Conservation (phyloP, 2,797 vertebrate species). For the Nasua narica region DNA sequence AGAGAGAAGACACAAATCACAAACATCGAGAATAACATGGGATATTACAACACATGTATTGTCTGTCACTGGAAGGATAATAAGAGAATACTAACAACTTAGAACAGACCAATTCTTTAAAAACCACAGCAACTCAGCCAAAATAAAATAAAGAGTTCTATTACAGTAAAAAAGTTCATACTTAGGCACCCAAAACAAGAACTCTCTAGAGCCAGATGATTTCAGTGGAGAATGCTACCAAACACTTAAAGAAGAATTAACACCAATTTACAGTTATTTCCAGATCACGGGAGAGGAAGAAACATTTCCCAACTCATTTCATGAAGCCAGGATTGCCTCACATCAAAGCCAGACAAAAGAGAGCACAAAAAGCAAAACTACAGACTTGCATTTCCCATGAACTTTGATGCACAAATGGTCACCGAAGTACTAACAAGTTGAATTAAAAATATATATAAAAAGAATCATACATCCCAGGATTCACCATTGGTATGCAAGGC, state of each 20-base stretch:
- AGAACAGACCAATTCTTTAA: background rate
- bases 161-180: background rate
- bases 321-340: background rate
- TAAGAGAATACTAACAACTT: background rate
- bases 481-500: background rate
- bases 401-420: background rate
- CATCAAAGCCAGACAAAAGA: constrained; percentile 20
- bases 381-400: background rate
- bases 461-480: background rate
- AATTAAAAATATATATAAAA: background rate
- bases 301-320: background rate
- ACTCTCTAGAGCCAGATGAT: background rate
- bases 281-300: background rate
- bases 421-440: background rate
- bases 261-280: background rate
- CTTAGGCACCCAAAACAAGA: background rate
- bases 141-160: constrained; percentile 20
- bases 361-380: background rate
- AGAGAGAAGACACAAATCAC: background rate
- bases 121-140: background rate
- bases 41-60: background rate
- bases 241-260: background rate
- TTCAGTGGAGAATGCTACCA: background rate
- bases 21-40: background rate
- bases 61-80: background rate